A percentile compares a stretch with the other conserved stretches of the same genome.
Conservation (phyloP, 2,113 vertebrate species). For the Thymallus thymallus region DNA sequence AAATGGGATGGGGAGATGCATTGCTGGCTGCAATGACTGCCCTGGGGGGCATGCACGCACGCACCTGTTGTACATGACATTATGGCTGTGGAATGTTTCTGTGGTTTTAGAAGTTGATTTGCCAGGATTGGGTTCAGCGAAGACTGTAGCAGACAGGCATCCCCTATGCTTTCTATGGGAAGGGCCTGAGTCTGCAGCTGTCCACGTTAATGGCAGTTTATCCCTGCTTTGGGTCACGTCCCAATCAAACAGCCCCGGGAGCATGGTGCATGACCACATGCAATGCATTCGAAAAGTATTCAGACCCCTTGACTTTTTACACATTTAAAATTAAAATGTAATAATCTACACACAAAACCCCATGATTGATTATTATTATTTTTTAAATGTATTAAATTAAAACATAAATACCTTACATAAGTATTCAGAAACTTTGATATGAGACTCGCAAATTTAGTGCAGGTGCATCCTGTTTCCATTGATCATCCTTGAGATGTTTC, state of each 20-base stretch:
- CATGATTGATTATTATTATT: no score
- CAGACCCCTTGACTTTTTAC: no score
- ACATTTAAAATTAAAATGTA: no score
- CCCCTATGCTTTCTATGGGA: conserved; percentile 34
- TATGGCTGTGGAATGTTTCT: conserved; percentile 56
- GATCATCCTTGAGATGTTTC: no score
- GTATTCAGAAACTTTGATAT: no score
- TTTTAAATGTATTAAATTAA: no score
- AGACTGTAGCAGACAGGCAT: conserved; percentile 21
- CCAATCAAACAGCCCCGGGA: conserved; percentile 51
- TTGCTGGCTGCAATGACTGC: background rate
- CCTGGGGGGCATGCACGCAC: conserved; percentile 60
- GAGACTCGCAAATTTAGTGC: no score
- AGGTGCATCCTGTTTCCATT: no score
- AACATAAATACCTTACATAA: no score
- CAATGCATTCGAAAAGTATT: no score
- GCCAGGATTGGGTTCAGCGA: conserved; percentile 21
- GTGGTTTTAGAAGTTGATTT: conserved; percentile 56
- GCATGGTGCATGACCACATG: conserved; percentile 44
- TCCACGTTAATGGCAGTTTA: conserved; percentile 63
- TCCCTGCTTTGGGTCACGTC: conserved; percentile 57
- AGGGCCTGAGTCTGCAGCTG: conserved; percentile 66
- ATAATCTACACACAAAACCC: no score
- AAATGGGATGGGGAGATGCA: no score
- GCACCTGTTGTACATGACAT: conserved; percentile 70